phyloP scores from a whole-genome alignment of 2,888 invertebrate species.

The Volucella inflata region DNA sequence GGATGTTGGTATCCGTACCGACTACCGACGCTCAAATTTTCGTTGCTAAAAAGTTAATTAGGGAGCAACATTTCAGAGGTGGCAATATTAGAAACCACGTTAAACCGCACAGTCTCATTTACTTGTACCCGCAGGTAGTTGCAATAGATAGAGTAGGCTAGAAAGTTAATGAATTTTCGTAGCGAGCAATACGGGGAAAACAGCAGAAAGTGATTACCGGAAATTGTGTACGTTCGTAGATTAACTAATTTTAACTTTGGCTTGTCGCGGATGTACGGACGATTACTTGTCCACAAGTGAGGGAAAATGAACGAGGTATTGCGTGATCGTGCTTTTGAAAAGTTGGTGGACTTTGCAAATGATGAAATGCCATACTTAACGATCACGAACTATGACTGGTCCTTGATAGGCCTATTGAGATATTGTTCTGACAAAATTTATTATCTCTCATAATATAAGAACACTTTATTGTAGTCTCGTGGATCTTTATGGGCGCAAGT shows the following conservation, averaged over 20 bases:
- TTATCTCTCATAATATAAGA: no score
- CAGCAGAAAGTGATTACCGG: conserved; percentile 68
- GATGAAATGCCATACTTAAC: no score
- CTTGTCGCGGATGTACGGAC: conserved; percentile 33
- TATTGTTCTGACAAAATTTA: no score
- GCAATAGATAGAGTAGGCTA: conserved; percentile 44
- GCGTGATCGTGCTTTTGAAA: background rate
- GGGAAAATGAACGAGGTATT: background rate
- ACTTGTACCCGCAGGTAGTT: background rate
- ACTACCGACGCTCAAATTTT: conserved; percentile 4
- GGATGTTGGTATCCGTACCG: conserved; percentile 23
- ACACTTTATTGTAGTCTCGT: no score
- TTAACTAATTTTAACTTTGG: conserved; percentile 63
- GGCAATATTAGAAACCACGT: conserved; percentile 1
- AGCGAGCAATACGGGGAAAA: conserved; percentile 54
- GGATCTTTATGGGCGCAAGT: no score
- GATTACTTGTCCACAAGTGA: conserved; percentile 16
- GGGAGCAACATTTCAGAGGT: conserved; percentile 26
- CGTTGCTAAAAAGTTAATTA: conserved; percentile 57
- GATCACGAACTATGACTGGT: no score
- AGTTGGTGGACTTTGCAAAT: no score
- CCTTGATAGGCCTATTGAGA: no score
- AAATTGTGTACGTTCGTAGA: conserved; percentile 61
- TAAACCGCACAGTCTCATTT: background rate
- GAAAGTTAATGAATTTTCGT: conserved; percentile 59